Conservation (phyloP, 2,888 invertebrate species). For the Mythimna vitellina region DNA sequence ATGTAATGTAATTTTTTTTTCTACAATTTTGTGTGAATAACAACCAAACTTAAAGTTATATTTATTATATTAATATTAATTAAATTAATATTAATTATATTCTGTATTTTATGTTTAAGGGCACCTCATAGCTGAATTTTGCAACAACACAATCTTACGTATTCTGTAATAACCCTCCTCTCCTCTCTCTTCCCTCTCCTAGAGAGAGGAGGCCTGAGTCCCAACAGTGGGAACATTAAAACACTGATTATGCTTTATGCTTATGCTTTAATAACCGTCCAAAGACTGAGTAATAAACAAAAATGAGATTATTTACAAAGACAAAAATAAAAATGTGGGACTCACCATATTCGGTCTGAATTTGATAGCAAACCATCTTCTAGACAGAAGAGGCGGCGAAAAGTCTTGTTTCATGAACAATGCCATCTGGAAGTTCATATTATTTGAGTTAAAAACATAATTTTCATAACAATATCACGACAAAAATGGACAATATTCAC, state of each 20-base stretch:
- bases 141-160: not conserved
- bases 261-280: not conserved
- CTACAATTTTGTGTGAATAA: too few relatives aligned
- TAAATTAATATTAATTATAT: too few relatives aligned
- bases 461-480: not conserved
- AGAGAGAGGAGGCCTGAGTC: too few relatives aligned
- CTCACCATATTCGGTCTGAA: conserved; percentile 86
- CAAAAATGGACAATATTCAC: conserved; percentile 2
- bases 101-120: too few relatives aligned
- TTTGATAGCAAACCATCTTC: conserved; percentile 84
- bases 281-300: not conserved
- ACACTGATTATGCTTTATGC: too few relatives aligned
- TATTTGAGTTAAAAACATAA: not conserved
- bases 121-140: not conserved
- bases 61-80: too few relatives aligned
- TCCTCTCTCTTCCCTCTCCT: too few relatives aligned
- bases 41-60: too few relatives aligned
- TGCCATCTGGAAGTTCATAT: conserved; percentile 81
- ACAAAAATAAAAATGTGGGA: not conserved
- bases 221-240: too few relatives aligned
- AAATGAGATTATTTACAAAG: not conserved
- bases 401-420: conserved; percentile 86
- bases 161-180: not conserved
- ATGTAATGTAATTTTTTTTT: too few relatives aligned
- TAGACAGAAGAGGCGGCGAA: conserved; percentile 80